Conservation (phyloP, 2,888 invertebrate species). For the Caenorhabditis sp. region DNA sequence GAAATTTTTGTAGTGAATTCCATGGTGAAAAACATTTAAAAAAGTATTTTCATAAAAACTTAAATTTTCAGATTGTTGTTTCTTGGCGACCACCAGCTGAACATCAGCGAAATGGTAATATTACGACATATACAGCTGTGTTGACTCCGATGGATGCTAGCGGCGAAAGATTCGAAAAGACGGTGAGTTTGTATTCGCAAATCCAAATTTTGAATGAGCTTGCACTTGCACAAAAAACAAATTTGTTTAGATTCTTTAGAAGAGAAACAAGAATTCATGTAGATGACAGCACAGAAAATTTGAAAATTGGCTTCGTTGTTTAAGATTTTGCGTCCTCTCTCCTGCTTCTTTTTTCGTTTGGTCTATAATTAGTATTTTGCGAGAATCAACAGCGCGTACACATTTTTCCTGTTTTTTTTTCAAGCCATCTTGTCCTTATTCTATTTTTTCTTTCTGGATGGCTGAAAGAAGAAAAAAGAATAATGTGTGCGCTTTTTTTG, state of each 20-base stretch:
- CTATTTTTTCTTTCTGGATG: too few relatives aligned
- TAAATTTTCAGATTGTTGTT: constrained; percentile 69
- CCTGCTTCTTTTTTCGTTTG: neutral
- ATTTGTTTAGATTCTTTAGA: too few relatives aligned
- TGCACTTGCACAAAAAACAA: too few relatives aligned
- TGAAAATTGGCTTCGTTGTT: constrained; percentile 2
- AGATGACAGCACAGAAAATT: neutral
- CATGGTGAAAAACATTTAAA: neutral
- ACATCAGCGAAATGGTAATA: constrained; percentile 90
- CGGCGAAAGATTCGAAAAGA: constrained; percentile 47
- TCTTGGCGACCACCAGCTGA: constrained; percentile 78
- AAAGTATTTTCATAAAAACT: neutral
- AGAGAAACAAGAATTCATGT: too few relatives aligned
- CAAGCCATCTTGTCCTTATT: too few relatives aligned
- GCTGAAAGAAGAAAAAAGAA: too few relatives aligned
- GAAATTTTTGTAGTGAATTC: neutral
- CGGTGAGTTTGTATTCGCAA: constrained; percentile 37
- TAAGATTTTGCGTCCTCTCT: neutral
- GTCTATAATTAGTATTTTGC: neutral
- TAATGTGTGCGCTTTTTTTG: too few relatives aligned
- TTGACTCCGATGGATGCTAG: constrained; percentile 62
- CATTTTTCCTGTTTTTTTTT: neutral
- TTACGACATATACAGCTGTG: constrained; percentile 83
- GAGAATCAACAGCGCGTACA: neutral
- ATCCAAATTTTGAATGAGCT: too few relatives aligned